Evolutionary conservation across 2,888 invertebrate species (phyloP).

Genomic region (Schrankia costaestrigalis): DNA sequence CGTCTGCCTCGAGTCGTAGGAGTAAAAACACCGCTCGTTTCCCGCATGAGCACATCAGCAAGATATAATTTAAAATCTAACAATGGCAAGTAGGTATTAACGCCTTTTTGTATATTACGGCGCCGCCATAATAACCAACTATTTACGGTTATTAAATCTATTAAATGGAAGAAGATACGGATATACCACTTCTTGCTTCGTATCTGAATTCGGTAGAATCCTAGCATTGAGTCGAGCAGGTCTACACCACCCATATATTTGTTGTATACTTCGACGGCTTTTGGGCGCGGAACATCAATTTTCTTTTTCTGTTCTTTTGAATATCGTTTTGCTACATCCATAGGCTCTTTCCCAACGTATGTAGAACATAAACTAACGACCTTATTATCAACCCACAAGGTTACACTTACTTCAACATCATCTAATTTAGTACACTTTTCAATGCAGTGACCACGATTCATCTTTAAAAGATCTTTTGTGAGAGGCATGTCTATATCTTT

Average conservation of each 20-base stretch:
- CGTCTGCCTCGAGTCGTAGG: slow-evolving; percentile 1
- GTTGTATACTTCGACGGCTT: slow-evolving; percentile 19
- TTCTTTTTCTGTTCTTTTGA: slow-evolving; percentile 18
- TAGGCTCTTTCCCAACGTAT: slow-evolving; percentile 27
- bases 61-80: slow-evolving; percentile 11
- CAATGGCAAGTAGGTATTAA: slow-evolving; percentile 13
- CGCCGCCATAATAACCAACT: slow-evolving; percentile 28
- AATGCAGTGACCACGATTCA: not conserved
- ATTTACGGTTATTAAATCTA: slow-evolving; percentile 27
- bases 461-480: not conserved
- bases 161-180: slow-evolving; percentile 31
- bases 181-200: slow-evolving; percentile 32
- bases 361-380: slow-evolving; percentile 24
- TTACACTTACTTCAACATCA: slow-evolving; percentile 7
- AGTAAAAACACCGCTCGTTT: slow-evolving; percentile 7
- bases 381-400: slow-evolving; percentile 27
- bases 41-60: slow-evolving; percentile 9
- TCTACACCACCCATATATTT: slow-evolving; percentile 33
- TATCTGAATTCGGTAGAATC: slow-evolving; percentile 34
- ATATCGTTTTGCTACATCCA: slow-evolving; percentile 15
- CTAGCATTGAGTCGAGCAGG: slow-evolving; percentile 27
- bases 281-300: slow-evolving; percentile 24
- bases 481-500: not conserved
- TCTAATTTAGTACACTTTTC: not conserved
- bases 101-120: slow-evolving; percentile 16